phyloP scores from a whole-genome alignment of 2,888 invertebrate species.

The Drosophila recens region DNA sequence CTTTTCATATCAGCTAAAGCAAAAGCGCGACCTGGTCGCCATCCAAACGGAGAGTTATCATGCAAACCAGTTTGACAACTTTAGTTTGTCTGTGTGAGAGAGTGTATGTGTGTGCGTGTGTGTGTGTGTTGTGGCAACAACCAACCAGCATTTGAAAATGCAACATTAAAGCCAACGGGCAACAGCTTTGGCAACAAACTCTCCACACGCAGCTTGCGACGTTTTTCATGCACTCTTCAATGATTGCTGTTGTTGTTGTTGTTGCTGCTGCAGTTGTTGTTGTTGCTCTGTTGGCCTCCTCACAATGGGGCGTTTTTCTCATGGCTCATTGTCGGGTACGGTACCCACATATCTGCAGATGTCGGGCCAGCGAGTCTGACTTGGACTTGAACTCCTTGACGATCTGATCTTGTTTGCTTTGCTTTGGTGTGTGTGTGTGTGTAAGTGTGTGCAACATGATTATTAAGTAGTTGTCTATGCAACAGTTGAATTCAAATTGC shows the following conservation, averaged over 20 bases:
- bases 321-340: constrained; percentile 58
- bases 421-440: constrained; percentile 22
- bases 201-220: constrained; percentile 67
- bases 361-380: constrained; percentile 40
- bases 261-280: constrained; percentile 17
- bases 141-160: constrained; percentile 79
- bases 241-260: constrained; percentile 30
- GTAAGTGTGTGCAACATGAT: constrained; percentile 51
- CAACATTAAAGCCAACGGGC: constrained; percentile 75
- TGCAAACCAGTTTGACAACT: constrained; percentile 77
- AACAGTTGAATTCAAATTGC: constrained; percentile 66
- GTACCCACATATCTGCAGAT: constrained; percentile 67
- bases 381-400: constrained; percentile 39
- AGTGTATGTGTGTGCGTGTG: constrained; percentile 20
- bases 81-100: constrained; percentile 21
- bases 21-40: constrained; percentile 70
- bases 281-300: constrained; percentile 45
- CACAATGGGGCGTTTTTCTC: constrained; percentile 77
- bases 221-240: constrained; percentile 45
- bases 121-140: constrained; percentile 60
- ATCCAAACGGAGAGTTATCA: constrained; percentile 66
- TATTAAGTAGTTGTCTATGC: constrained; percentile 71
- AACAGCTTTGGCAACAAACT: constrained; percentile 70
- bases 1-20: constrained; percentile 73
- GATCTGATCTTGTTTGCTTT: constrained; percentile 31